Evolutionary conservation across 2,113 vertebrate species (phyloP).

Genomic region (Chinchilla lanigera): DNA sequence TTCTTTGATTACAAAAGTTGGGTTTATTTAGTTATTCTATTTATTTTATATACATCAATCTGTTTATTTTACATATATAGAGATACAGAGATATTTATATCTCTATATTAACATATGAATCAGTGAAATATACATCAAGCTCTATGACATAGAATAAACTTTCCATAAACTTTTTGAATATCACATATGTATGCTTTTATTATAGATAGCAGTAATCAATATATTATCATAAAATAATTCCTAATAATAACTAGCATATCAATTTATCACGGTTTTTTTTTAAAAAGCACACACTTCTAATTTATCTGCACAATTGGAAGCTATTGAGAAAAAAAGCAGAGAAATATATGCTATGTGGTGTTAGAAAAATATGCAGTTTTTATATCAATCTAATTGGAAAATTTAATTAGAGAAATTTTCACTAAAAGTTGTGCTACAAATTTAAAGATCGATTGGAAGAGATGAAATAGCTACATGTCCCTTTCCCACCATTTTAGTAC

Average conservation of each 20-base stretch:
- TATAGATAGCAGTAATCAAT: background rate
- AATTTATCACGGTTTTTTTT: background rate
- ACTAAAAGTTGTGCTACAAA: background rate
- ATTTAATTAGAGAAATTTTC: background rate
- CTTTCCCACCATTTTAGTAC: background rate
- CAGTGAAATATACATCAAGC: background rate
- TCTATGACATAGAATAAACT: background rate
- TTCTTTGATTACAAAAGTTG: background rate
- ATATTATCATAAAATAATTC: background rate
- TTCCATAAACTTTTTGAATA: background rate
- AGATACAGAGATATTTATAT: background rate
- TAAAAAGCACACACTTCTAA: background rate
- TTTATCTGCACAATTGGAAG: background rate
- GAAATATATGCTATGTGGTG: background rate
- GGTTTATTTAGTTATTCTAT: background rate
- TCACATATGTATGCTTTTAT: background rate
- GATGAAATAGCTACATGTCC: accelerated
- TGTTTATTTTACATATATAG: too few species aligned
- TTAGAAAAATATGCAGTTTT: background rate
- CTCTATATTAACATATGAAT: background rate
- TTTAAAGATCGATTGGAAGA: background rate
- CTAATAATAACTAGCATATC: background rate
- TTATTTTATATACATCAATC: background rate
- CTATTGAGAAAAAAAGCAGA: background rate
- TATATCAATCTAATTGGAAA: background rate